Conservation (phyloP, 2,113 vertebrate genomes). For the Ascaphus truei region DNA sequence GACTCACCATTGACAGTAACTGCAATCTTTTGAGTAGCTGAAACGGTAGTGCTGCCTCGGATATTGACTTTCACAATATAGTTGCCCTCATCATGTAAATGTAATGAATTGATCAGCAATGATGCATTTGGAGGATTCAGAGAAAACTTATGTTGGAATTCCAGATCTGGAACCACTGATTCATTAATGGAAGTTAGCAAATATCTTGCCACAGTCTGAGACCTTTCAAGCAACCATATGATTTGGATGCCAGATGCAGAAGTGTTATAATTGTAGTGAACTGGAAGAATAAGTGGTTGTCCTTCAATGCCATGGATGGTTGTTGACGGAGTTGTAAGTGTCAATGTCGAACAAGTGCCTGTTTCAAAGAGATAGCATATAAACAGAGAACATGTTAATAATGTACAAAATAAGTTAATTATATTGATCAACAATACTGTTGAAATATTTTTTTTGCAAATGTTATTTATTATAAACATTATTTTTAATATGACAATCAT, state of each 20-base stretch:
- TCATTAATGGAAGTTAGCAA: slow-evolving; percentile 63
- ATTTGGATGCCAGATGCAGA: slow-evolving; percentile 67
- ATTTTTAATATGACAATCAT: too few relatives aligned
- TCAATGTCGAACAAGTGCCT: slow-evolving; percentile 62
- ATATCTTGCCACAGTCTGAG: slow-evolving; percentile 54
- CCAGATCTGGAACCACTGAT: slow-evolving; percentile 66
- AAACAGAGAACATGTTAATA: not conserved
- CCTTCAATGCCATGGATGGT: slow-evolving; percentile 63
- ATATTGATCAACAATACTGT: not conserved
- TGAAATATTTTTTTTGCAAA: not conserved
- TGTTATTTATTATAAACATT: too few relatives aligned
- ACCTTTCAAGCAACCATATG: slow-evolving; percentile 70
- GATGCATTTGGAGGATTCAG: slow-evolving; percentile 66
- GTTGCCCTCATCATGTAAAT: slow-evolving; percentile 63
- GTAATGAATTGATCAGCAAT: slow-evolving; percentile 62
- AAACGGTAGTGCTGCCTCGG: slow-evolving; percentile 55
- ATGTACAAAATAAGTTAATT: not conserved
- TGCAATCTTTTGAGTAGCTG: slow-evolving; percentile 64
- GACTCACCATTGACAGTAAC: slow-evolving; percentile 71
- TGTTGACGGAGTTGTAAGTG: slow-evolving; percentile 58
- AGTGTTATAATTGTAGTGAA: slow-evolving; percentile 62
- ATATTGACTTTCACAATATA: slow-evolving; percentile 73
- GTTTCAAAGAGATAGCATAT: not conserved
- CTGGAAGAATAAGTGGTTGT: slow-evolving; percentile 61
- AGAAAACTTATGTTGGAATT: slow-evolving; percentile 68